Evolutionary conservation across 2,888 invertebrate genomes (phyloP), one percentile per base, ranked within the genome.

Genomic region (Eumacrocentrus americanus): DNA sequence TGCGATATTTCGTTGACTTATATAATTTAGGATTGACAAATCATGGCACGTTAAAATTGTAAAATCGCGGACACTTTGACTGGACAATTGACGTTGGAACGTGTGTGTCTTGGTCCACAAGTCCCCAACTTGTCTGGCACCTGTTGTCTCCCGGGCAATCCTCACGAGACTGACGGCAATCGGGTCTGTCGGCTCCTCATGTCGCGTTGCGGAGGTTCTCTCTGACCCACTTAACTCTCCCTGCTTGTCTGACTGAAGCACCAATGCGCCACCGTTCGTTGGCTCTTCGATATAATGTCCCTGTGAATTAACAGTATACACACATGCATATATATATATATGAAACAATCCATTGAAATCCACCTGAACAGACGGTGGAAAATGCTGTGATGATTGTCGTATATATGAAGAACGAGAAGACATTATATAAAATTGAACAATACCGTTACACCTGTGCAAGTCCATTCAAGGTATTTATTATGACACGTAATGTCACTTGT

Each of bases 101-200:
- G 46, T 40, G 47, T 48, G 3, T 42, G 6, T 18, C 18, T 55
- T 38, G 34, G 7, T 22, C 47, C 48, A 58, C 56, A 35, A 35
- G 12, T 53, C 16, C 18, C 16, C 52, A 52, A 53, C 38, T 58
- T 58, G 58, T 58, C 52, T 64, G 61, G 70, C 78, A 80, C 80
- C 78, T 80, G 79, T 79, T 79, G 73, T 78, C 80, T 77, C 77
- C 77, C 75, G 76, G 78, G 73, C 77, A 77, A 78, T 75, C 77
- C 73, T 78, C 67, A 73, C 73, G 70, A 79, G 80, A 80, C 80
- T 80, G 80, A 80, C 78, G 72, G 72, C 69, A 51, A 55, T 42
- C 55, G 25, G 70, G 67, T 70, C 68, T 72, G 71, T 72, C 72
- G 72, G 70, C 72, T 73, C 72, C 76, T 76, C 77, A 76, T 78